Conservation (phyloP, 2,888 invertebrate genomes). For the Boloria euphrosyne region DNA sequence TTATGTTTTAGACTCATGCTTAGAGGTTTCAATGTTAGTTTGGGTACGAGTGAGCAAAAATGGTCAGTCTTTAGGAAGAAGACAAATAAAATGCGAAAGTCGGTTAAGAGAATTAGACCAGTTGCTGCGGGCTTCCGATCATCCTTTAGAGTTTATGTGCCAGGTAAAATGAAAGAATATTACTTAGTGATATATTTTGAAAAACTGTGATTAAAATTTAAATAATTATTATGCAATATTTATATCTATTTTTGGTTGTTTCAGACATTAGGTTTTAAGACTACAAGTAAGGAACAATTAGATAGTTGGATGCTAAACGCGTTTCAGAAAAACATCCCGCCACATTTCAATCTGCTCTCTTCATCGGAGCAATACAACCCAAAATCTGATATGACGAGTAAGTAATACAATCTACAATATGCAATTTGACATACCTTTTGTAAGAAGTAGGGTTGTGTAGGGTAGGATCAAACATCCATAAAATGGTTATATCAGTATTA, state of each 20-base stretch:
- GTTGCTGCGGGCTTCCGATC: conserved; percentile 88
- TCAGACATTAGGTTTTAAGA: conserved; percentile 90
- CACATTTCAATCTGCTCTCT: conserved; percentile 89
- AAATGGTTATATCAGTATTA: too few species aligned
- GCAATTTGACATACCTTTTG: too few species aligned
- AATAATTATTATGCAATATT: neutral
- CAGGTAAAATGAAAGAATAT: conserved; percentile 79
- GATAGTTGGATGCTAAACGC: conserved; percentile 91
- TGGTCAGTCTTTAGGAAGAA: conserved; percentile 88
- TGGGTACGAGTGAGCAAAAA: conserved; percentile 92
- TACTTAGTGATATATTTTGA: neutral
- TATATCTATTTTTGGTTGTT: conserved; percentile 44
- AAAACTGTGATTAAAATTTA: neutral
- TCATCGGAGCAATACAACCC: conserved; percentile 80
- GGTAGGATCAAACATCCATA: too few species aligned
- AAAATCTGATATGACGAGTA: conserved; percentile 79
- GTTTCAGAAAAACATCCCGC: conserved; percentile 93
- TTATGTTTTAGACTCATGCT: conserved; percentile 84
- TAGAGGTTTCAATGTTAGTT: conserved; percentile 91
- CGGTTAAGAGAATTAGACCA: conserved; percentile 91
- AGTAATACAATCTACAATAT: conserved; percentile 48
- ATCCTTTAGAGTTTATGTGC: conserved; percentile 94
- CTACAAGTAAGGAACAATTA: conserved; percentile 88
- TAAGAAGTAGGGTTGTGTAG: too few species aligned
- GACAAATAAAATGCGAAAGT: conserved; percentile 95